These are phyloP conservation scores for Psittacula cyanocephala DNA, from an alignment of 2,113 vertebrate species.

Conservation along the genomic window DNA sequence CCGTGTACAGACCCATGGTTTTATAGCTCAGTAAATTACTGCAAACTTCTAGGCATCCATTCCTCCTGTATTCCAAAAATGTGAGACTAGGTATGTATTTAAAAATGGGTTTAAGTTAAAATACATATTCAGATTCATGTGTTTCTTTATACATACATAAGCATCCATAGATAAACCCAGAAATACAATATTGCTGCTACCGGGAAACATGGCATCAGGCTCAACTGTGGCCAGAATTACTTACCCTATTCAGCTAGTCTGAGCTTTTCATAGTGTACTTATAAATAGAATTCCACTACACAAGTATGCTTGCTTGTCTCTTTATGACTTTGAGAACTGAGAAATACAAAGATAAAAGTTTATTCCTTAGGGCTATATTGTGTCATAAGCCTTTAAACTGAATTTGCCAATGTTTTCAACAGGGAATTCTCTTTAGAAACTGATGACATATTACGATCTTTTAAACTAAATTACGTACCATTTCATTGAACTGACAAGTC, in stretches of 20 bases:
- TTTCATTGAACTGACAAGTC: slow-evolving; percentile 34
- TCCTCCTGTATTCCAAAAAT: background rate
- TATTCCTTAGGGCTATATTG: slow-evolving; percentile 43
- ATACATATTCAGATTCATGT: background rate
- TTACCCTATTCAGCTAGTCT: background rate
- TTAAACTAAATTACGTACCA: slow-evolving; percentile 30
- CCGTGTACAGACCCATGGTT: background rate
- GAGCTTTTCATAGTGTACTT: background rate
- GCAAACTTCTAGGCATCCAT: background rate
- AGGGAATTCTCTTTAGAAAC: slow-evolving; percentile 54
- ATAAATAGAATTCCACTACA: background rate
- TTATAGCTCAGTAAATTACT: background rate
- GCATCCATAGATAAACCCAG: background rate
- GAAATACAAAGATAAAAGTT: slow-evolving; percentile 42
- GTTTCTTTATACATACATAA: background rate
- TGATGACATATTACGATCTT: slow-evolving; percentile 20
- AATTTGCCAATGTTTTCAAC: slow-evolving; percentile 50
- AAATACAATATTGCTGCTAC: background rate
- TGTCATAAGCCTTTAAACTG: slow-evolving; percentile 43
- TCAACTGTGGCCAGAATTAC: background rate
- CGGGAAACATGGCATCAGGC: background rate
- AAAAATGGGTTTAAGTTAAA: background rate
- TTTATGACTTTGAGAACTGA: slow-evolving; percentile 20
- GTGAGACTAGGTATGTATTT: background rate
- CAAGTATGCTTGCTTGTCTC: background rate